A percentile compares a stretch with the other conserved stretches of the same genome.
These are phyloP conservation scores for Panthera tigris DNA, from an alignment of 2,113 vertebrate genomes.

Conservation along the genomic window DNA sequence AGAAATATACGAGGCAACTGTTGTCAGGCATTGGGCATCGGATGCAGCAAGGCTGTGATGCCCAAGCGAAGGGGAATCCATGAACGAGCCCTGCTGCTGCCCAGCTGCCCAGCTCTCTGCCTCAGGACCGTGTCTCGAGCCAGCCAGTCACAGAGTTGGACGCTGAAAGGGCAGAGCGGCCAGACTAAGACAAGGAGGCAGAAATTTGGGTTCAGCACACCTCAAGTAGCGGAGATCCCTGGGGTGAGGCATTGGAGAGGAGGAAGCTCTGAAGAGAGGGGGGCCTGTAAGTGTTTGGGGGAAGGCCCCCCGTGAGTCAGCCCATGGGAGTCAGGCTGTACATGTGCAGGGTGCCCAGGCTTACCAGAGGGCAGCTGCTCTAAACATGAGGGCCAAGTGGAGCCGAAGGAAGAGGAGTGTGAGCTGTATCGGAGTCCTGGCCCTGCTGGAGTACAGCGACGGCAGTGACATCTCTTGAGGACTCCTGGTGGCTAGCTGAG, in stretches of 20 bases:
- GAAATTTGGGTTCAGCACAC: neutral
- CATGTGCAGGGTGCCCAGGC: neutral
- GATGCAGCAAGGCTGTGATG: neutral
- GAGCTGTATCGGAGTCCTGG: neutral
- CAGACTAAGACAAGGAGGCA: neutral
- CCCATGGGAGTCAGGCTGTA: neutral
- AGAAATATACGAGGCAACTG: neutral
- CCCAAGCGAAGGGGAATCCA: neutral
- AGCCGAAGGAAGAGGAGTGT: neutral
- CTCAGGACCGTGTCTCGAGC: neutral
- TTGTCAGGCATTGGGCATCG: neutral
- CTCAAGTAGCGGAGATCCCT: neutral
- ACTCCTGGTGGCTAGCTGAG: neutral
- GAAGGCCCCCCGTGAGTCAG: neutral
- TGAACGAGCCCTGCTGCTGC: neutral
- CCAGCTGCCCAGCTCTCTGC: neutral
- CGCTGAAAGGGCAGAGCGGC: neutral
- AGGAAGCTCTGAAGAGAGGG: neutral
- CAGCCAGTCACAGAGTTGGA: neutral
- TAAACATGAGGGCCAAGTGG: neutral
- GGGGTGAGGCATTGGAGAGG: neutral
- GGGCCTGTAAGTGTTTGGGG: neutral
- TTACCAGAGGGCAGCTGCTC: neutral
- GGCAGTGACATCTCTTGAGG: neutral
- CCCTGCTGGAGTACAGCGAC: neutral